Evolutionary conservation across 2,888 invertebrate genomes (phyloP), one percentile per base, ranked within the genome.

Genomic region (Heliconius aoede): DNA sequence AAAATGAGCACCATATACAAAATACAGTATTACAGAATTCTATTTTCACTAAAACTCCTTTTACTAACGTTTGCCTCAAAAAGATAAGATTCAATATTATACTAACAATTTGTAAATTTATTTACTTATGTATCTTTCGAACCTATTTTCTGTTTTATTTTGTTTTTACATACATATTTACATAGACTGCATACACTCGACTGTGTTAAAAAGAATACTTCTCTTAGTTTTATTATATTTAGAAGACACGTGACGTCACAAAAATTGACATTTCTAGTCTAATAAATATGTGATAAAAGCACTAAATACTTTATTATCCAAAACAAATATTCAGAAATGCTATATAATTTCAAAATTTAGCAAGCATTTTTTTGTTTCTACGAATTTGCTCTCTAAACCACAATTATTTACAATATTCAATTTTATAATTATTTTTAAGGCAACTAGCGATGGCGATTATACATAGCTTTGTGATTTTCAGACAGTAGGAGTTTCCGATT

Each of bases 1-100:
- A 51, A 55, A 51, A 13, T 30, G 13, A 68, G 30, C 69, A 55
- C n/a, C 51, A 55, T 65, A 65, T 24, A 24, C 55, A 30, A 69
- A 69, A 28, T 30, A 55, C 28, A 55, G 5, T 13, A n/a, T 46
- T 28, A 68, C 28, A 13, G 28, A 46, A 28, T 51, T 51, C 21
- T 4, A 64, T 32, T 32, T 64, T n/a, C 21, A 32, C 8, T 28
- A 18, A 61, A 61, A 28, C 28, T 61, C 13, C 26, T 61, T 18
- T 61, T 61, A 5, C 28, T 61, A 18, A 30, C 15, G 18, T 18
- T 61, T 28, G 18, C 30, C 0, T 28, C 18, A 28, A 7, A 46
- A 46, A 18, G 1, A 18, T 18, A 46, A 46, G 46, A 18, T 18
- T 46, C 18, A 46, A 46, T 18, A 46, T 46, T 4, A 15, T 46